Evolutionary conservation across 1,140 invertebrate species (phyloP).

Genomic region (Apis dorsata): DNA sequence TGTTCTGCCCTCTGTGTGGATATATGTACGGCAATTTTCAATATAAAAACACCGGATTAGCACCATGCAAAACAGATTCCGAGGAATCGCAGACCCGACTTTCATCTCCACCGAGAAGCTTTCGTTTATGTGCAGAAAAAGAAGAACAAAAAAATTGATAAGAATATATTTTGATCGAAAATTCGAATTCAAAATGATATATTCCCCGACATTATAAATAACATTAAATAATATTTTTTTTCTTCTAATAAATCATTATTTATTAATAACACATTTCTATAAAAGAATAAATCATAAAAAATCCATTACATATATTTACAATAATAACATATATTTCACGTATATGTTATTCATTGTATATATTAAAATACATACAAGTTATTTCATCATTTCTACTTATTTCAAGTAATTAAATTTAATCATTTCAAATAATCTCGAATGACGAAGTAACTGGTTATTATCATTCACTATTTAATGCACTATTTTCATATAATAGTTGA

Average conservation of each 20-base stretch:
- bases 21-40: conserved; percentile 45
- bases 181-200: background rate
- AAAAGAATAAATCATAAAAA: background rate
- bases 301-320: background rate
- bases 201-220: background rate
- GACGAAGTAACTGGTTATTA: background rate
- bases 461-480: background rate
- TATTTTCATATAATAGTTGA: background rate
- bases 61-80: conserved; percentile 36
- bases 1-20: conserved; percentile 49
- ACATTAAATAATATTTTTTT: background rate
- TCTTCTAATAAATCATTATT: background rate
- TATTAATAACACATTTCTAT: background rate
- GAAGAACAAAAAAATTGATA: background rate
- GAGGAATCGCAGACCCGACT: conserved; percentile 28
- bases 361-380: background rate
- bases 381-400: background rate
- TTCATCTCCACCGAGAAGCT: conserved; percentile 29
- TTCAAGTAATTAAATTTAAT: background rate
- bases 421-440: background rate
- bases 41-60: conserved; percentile 32
- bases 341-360: background rate
- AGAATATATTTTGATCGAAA: background rate
- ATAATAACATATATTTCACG: background rate
- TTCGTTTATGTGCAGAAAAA: conserved; percentile 4